Base-by-base conservation (phyloP, 2,888 invertebrate genomes). In the Bimastos eiseni region DNA sequence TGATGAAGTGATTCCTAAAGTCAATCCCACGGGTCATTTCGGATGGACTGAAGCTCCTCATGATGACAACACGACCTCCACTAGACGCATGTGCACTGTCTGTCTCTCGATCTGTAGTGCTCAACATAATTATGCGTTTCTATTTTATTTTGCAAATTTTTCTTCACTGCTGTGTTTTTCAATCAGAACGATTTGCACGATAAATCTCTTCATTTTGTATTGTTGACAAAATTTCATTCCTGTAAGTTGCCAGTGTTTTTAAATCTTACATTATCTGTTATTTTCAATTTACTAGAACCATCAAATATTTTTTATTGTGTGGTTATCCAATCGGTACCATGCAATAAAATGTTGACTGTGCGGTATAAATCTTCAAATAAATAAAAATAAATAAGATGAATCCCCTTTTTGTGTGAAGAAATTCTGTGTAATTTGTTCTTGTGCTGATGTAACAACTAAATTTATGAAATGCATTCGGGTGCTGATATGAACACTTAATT, bases 21-120 rank as follows among this genome's bases (percentile, higher is more conserved):
- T n/a, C n/a, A 37, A 36, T 2, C 13, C 86, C 19, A 86, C 86
- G 86, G 86, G 17, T 86, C 37, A 86, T 36, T 86, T 86, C n/a
- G 86, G 86, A 86, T 34, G 86, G 86, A 86, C 37, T 86, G 86
- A 86, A 86, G 86, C 36, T 86, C 37, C 6, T 37, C 86, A 86
- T 86, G 13, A 86, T 17, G 19, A 86, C 86, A n/a, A n/a, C 17
- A 33, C 11, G 37, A 8, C 86, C 34, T 37, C 86, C 36, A 24
- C 86, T 86, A 36, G 86, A 86, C 24, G 34, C 36, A 15, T 86
- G 37, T 86, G 86, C 86, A 36, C 86, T 36, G 86, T 24, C 24
- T 34, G 24, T 86, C 24, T 86, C 84, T 36, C 55, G n/a, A n/a
- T n/a, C n/a, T n/a, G n/a, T 55, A 11, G 3, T 15, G 30, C 70